A percentile compares a stretch with the other conserved stretches of the same genome.
phyloP scores from a whole-genome alignment of 1,140 invertebrate genomes.

The Bombus consobrinus region DNA sequence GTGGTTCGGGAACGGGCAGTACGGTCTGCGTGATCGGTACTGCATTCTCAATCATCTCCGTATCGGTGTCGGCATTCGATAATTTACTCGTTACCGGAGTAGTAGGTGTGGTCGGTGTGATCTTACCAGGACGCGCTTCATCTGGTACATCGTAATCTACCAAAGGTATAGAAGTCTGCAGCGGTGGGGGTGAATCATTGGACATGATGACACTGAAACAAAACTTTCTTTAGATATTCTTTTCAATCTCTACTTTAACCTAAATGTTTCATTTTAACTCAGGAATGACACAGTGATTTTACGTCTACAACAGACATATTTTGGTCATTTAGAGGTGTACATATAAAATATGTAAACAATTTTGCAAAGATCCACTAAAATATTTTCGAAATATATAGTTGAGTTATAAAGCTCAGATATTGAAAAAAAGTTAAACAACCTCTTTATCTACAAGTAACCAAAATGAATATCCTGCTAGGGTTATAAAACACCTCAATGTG shows the following conservation, averaged over 20 bases:
- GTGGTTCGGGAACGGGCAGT: conserved; percentile 70
- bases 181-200: conserved; percentile 70
- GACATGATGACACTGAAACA: conserved; percentile 78
- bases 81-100: conserved; percentile 41
- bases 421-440: not conserved
- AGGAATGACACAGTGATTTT: not conserved
- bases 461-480: not conserved
- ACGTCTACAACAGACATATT: not conserved
- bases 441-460: no score
- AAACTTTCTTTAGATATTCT: conserved; percentile 15
- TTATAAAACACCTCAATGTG: not conserved
- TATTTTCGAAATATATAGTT: not conserved
- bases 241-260: not conserved
- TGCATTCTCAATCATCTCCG: conserved; percentile 74
- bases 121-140: conserved; percentile 70
- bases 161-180: conserved; percentile 68
- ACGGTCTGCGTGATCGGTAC: conserved; percentile 69
- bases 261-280: not conserved
- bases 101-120: conserved; percentile 68
- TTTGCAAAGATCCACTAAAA: not conserved
- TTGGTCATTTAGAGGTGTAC: no score
- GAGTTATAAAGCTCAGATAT: not conserved
- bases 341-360: not conserved
- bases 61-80: conserved; percentile 43
- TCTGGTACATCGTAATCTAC: conserved; percentile 74